Evolutionary conservation across 2,888 invertebrate species (phyloP).

Genomic region (Thera britannica): DNA sequence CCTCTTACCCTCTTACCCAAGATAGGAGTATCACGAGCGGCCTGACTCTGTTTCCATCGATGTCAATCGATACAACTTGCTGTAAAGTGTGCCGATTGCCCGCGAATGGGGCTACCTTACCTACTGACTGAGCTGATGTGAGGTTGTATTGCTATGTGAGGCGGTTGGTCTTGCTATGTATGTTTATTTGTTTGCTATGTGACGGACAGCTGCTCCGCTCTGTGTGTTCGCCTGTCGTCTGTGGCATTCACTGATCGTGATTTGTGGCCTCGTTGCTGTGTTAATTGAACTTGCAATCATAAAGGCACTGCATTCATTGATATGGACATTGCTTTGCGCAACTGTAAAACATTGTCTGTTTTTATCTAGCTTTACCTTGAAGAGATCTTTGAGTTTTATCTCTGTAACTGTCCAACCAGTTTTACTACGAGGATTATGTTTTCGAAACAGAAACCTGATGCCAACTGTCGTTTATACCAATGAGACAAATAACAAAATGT

Average conservation of each 20-base stretch:
- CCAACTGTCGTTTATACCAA: not conserved
- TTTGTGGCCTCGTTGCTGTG: slow-evolving; percentile 20
- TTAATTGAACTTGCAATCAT: slow-evolving; percentile 22
- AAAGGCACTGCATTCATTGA: slow-evolving; percentile 17
- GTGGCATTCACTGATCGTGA: slow-evolving; percentile 13
- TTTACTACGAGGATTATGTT: not conserved
- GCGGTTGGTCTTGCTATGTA: slow-evolving; percentile 5
- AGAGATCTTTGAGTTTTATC: not conserved
- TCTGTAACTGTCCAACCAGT: not conserved
- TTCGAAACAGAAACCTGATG: not conserved
- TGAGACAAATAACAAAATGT: not conserved
- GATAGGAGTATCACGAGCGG: slow-evolving; percentile 46
- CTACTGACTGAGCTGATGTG: slow-evolving; percentile 18
- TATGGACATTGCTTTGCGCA: slow-evolving; percentile 13
- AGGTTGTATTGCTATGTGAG: slow-evolving; percentile 10
- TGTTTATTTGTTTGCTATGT: slow-evolving; percentile 16
- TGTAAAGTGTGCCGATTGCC: slow-evolving; percentile 55
- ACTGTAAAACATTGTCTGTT: slow-evolving; percentile 3
- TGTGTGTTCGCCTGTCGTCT: slow-evolving; percentile 14
- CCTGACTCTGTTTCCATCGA: slow-evolving; percentile 58
- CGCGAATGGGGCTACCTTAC: slow-evolving; percentile 44
- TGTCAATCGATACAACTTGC: slow-evolving; percentile 61
- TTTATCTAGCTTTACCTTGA: slow-evolving; percentile 1
- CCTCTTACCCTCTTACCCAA: slow-evolving; percentile 42
- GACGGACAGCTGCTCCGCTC: slow-evolving; percentile 6